Evolutionary conservation across 2,888 invertebrate genomes (phyloP).

Genomic region (Physocephala rufipes): DNA sequence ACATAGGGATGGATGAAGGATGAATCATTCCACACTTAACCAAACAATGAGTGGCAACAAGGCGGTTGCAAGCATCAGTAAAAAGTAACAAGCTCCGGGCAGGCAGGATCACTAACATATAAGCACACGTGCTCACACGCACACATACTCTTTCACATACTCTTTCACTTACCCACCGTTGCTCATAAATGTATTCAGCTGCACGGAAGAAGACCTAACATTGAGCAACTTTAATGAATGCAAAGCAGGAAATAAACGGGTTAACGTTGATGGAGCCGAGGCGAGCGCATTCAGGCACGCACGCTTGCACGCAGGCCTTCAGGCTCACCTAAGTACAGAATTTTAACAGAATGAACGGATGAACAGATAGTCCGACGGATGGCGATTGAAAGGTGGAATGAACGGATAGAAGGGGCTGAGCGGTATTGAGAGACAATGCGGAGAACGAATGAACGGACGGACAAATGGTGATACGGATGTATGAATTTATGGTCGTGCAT

Average conservation of each 20-base stretch:
- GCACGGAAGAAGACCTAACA: slow-evolving; percentile 9
- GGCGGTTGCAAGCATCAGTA: background rate
- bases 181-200: background rate
- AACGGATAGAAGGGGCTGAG: no score
- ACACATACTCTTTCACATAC: slow-evolving; percentile 12
- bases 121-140: background rate
- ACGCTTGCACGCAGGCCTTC: background rate
- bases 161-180: background rate
- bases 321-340: no score
- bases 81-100: slow-evolving; percentile 10
- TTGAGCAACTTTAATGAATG: slow-evolving; percentile 24
- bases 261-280: slow-evolving; percentile 4
- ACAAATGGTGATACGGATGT: background rate
- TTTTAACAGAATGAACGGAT: background rate
- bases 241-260: slow-evolving; percentile 1
- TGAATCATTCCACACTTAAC: no score
- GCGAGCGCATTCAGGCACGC: background rate
- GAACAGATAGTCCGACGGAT: background rate
- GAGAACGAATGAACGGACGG: background rate
- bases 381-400: background rate
- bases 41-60: background rate
- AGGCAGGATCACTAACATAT: background rate
- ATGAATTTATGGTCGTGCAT: no score
- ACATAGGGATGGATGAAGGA: background rate
- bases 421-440: no score